phyloP scores from a whole-genome alignment of 2,888 invertebrate genomes.

The Lasioglossum malachurum region DNA sequence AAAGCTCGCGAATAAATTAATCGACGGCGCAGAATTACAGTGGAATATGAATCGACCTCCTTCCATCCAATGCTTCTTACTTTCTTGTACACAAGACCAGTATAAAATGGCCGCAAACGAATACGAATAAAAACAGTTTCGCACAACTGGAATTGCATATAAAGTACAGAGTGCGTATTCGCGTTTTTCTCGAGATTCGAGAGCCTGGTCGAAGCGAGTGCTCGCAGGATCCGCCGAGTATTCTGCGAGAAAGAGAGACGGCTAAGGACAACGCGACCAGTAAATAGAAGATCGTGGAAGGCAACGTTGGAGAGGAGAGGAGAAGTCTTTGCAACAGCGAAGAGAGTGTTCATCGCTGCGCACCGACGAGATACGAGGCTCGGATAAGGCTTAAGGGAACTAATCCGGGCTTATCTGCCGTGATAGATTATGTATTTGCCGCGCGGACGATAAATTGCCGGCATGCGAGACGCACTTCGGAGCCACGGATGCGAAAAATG shows the following conservation, averaged over 20 bases:
- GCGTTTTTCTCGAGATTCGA: not conserved
- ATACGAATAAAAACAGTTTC: not conserved
- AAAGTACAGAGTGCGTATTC: not conserved
- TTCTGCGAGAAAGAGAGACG: not conserved
- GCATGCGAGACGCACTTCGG: conserved; percentile 15
- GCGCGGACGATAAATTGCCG: conserved; percentile 66
- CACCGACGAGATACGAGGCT: conserved; percentile 60
- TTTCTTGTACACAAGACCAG: not conserved
- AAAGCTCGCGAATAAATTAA: not conserved
- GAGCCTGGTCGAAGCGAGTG: not conserved
- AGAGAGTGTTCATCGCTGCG: conserved; percentile 48
- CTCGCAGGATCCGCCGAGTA: not conserved
- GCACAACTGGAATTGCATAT: not conserved
- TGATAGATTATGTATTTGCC: conserved; percentile 73
- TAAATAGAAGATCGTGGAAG: not conserved
- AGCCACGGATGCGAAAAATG: conserved; percentile 13
- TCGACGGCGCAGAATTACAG: not conserved
- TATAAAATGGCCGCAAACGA: not conserved
- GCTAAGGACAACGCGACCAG: conserved; percentile 2
- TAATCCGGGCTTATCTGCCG: conserved; percentile 69
- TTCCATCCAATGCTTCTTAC: not conserved
- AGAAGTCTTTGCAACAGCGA: conserved; percentile 8
- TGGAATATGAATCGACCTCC: not conserved
- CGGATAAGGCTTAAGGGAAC: conserved; percentile 67
- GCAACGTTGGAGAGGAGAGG: not conserved